A percentile compares a stretch with the other conserved stretches of the same genome.
These are phyloP conservation scores for Neopelma chrysocephalum DNA, from an alignment of 2,797 vertebrate genomes.

Conservation along the genomic window DNA sequence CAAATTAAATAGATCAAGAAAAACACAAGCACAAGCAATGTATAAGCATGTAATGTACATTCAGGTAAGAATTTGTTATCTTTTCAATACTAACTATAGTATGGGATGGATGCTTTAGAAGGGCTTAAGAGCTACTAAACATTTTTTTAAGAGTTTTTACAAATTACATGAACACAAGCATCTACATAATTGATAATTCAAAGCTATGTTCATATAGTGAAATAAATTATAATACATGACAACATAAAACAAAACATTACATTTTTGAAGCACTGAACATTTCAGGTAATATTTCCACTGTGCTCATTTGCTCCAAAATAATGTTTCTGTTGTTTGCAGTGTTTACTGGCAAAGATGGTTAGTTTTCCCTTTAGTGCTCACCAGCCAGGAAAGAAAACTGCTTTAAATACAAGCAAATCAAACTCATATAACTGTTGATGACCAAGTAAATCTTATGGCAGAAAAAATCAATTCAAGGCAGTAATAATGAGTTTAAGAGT, in stretches of 20 bases:
- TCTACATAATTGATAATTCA: neutral
- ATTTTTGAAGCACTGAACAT: neutral
- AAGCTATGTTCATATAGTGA: neutral
- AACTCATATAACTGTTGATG: neutral
- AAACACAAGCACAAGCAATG: neutral
- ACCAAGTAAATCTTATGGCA: neutral
- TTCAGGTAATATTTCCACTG: neutral
- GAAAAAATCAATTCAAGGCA: neutral
- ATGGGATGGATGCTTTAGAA: neutral
- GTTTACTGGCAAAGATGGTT: neutral
- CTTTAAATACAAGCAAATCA: neutral
- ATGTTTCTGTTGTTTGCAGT: neutral
- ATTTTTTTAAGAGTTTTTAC: neutral
- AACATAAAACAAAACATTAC: neutral
- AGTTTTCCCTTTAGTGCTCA: neutral
- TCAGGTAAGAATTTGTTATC: neutral
- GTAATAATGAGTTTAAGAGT: neutral
- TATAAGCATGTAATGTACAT: neutral
- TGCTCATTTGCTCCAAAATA: neutral
- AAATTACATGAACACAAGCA: neutral
- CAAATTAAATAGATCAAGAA: neutral
- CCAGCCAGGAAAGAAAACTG: neutral
- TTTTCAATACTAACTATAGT: neutral
- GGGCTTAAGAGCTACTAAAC: neutral
- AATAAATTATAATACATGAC: neutral